These are phyloP conservation scores for Nesospiza acunhae DNA, from an alignment of 2,113 vertebrate species.

Conservation along the genomic window DNA sequence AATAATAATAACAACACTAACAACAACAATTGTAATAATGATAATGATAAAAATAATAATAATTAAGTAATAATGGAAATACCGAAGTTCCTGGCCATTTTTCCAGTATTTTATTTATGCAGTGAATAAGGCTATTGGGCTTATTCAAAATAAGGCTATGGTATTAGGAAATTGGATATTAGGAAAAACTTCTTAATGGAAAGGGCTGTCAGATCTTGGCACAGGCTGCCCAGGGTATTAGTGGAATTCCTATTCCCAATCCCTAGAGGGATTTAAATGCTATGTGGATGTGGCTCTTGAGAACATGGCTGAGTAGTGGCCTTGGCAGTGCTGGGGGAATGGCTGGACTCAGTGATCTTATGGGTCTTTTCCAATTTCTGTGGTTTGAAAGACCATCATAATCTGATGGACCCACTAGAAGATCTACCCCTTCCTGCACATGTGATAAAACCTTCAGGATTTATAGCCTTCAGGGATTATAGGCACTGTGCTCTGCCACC, in stretches of 20 bases:
- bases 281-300: background rate
- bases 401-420: background rate
- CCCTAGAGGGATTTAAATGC: background rate
- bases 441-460: accelerated
- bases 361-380: background rate
- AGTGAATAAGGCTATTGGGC: background rate
- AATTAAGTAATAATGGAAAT: background rate
- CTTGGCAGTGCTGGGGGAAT: background rate
- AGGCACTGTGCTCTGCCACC: background rate
- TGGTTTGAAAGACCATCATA: background rate
- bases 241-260: background rate
- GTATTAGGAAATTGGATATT: background rate
- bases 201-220: background rate
- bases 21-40: too few relatives aligned
- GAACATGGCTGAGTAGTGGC: background rate
- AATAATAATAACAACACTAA: background rate
- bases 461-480: background rate
- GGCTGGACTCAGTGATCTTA: background rate
- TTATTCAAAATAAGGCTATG: background rate
- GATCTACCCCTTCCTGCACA: background rate
- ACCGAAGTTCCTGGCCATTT: background rate
- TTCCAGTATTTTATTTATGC: background rate
- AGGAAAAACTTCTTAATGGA: background rate
- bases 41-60: background rate
- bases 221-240: background rate